phyloP scores from a whole-genome alignment of 1,140 invertebrate species.

The Armadillidium nasatum region DNA sequence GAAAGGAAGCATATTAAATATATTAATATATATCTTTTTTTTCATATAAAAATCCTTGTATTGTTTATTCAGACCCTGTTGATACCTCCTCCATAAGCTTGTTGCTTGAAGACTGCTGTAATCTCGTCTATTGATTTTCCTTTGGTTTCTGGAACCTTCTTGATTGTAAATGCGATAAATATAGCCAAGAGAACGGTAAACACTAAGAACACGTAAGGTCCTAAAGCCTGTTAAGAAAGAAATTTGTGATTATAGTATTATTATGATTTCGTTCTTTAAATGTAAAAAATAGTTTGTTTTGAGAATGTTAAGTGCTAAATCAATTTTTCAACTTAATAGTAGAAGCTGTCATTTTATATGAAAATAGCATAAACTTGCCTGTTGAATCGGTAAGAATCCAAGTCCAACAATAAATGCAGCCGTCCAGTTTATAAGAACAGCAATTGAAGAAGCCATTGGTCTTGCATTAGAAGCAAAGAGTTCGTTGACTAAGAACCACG shows the following conservation, averaged over 20 bases:
- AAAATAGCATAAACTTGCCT: constrained; percentile 40
- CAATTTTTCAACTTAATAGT: too few species aligned
- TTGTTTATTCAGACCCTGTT: neutral
- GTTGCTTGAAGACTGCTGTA: constrained; percentile 67
- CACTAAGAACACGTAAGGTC: constrained; percentile 68
- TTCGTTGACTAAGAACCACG: constrained; percentile 88
- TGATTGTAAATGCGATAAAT: constrained; percentile 69
- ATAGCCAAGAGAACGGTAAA: constrained; percentile 63
- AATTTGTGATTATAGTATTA: constrained; percentile 22
- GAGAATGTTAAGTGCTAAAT: too few species aligned
- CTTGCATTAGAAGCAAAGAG: constrained; percentile 72
- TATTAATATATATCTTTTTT: too few species aligned
- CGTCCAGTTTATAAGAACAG: constrained; percentile 77
- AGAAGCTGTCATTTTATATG: too few species aligned
- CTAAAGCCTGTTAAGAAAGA: constrained; percentile 56
- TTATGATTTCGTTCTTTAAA: too few species aligned
- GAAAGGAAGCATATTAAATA: too few species aligned
- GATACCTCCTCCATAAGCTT: constrained; percentile 38
- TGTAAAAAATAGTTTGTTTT: too few species aligned
- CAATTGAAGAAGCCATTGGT: constrained; percentile 72
- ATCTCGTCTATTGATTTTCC: constrained; percentile 79
- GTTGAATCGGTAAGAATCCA: constrained; percentile 63
- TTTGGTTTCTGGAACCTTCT: constrained; percentile 80
- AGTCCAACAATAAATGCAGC: constrained; percentile 78
- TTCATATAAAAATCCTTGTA: too few species aligned